Conservation (phyloP, 2,797 vertebrate genomes). For the Furcifer pardalis region DNA sequence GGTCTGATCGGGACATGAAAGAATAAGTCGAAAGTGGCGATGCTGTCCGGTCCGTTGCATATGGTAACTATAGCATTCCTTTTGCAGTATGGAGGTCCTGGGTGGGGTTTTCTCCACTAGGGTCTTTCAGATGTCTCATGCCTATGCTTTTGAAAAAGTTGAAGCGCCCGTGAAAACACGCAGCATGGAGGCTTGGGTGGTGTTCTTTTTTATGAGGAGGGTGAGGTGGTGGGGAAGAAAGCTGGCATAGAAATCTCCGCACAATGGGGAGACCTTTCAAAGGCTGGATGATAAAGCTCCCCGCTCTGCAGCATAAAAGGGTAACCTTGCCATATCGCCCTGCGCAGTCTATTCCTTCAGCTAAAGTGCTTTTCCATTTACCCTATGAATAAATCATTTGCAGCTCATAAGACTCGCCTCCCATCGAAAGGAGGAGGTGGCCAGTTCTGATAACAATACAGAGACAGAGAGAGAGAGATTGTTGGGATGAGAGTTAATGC, state of each 20-base stretch:
- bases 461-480: background rate
- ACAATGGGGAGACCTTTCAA: constrained; percentile 39
- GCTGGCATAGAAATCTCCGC: constrained; percentile 29
- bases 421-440: background rate
- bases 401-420: constrained; percentile 15
- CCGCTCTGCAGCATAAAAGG: constrained; percentile 43
- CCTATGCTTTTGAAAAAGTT: constrained; percentile 21
- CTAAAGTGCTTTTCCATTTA: constrained; percentile 51
- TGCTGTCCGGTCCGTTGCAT: background rate
- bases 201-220: background rate
- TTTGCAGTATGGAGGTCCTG: background rate
- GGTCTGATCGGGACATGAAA: too few species aligned
- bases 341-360: constrained; percentile 34
- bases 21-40: too few species aligned
- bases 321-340: constrained; percentile 60
- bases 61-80: background rate
- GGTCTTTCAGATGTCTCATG: constrained; percentile 16
- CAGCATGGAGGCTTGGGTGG: accelerated
- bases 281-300: constrained; percentile 46
- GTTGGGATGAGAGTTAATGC: background rate
- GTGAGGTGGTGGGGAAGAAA: background rate
- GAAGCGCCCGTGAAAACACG: constrained; percentile 56
- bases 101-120: background rate
- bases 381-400: constrained; percentile 56
- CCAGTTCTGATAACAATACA: background rate